These are phyloP conservation scores for Stigmatopora nigra DNA, from an alignment of 2,113 vertebrate genomes.

Conservation along the genomic window DNA sequence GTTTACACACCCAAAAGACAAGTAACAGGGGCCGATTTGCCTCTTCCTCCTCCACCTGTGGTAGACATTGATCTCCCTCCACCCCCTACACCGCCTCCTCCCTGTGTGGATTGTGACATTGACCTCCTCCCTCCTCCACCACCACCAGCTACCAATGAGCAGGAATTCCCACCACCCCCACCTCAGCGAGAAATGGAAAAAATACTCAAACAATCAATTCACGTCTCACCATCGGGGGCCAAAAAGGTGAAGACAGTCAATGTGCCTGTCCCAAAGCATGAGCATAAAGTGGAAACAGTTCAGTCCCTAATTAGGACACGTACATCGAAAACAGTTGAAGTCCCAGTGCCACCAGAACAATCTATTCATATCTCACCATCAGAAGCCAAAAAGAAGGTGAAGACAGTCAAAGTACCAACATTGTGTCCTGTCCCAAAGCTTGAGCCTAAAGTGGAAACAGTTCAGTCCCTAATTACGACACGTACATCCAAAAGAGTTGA, in stretches of 20 bases:
- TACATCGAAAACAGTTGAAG: constrained; percentile 40
- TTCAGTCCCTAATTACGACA: neutral
- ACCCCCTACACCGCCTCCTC: constrained; percentile 69
- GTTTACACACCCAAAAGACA: constrained; percentile 53
- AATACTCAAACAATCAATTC: constrained; percentile 44
- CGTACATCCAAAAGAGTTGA: no score
- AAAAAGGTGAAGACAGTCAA: constrained; percentile 62
- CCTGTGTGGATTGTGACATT: constrained; percentile 58
- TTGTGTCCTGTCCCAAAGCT: constrained; percentile 68
- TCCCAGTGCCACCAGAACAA: constrained; percentile 41
- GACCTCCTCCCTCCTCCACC: constrained; percentile 65
- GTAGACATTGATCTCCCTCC: constrained; percentile 69
- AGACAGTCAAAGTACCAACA: constrained; percentile 59
- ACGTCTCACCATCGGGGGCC: constrained; percentile 51
- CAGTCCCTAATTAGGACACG: constrained; percentile 30
- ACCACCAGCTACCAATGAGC: constrained; percentile 44
- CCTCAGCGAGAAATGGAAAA: constrained; percentile 65
- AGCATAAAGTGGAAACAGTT: constrained; percentile 53
- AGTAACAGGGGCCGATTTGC: constrained; percentile 69
- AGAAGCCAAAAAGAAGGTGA: constrained; percentile 61
- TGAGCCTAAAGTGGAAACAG: constrained; percentile 58
- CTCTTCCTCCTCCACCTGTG: constrained; percentile 74
- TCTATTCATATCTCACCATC: constrained; percentile 27
- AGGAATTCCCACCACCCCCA: constrained; percentile 62
- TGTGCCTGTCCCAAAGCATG: constrained; percentile 66